These are phyloP conservation scores for Theocolax elegans DNA, from an alignment of 1,140 invertebrate genomes.

Conservation along the genomic window DNA sequence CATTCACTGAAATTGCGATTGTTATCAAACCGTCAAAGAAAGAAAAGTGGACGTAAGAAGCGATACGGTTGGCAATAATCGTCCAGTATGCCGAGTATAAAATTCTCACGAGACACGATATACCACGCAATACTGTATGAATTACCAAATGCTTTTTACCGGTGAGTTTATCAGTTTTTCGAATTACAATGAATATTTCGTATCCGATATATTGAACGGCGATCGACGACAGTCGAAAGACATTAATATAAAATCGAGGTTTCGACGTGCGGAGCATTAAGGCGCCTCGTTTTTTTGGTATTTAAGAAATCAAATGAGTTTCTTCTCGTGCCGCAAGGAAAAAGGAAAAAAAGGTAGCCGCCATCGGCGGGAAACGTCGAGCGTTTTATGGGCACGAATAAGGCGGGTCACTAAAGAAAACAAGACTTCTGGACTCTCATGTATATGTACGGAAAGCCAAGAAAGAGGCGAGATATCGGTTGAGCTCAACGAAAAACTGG, in stretches of 20 bases:
- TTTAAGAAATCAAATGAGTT: slow-evolving; percentile 38
- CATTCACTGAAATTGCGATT: too few species aligned
- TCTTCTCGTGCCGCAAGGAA: not conserved
- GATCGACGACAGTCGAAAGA: not conserved
- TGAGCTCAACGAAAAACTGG: slow-evolving; percentile 62
- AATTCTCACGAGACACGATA: too few species aligned
- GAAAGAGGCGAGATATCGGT: slow-evolving; percentile 46
- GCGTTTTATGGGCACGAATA: not conserved
- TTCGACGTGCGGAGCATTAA: not conserved
- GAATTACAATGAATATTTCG: not conserved
- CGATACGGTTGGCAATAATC: too few species aligned
- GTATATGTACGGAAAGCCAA: too few species aligned
- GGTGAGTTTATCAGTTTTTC: too few species aligned
- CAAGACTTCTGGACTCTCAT: slow-evolving; percentile 55
- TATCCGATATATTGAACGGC: not conserved
- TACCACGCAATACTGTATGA: too few species aligned
- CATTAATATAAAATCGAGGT: not conserved
- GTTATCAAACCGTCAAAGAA: too few species aligned
- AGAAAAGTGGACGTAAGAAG: too few species aligned
- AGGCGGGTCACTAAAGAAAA: not conserved
- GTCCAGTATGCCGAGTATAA: too few species aligned
- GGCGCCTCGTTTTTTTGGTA: not conserved
- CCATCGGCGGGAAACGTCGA: not conserved
- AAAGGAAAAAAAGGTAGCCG: not conserved
- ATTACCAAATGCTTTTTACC: too few species aligned